Evolutionary conservation across 2,888 invertebrate species (phyloP), one percentile per base, ranked within the genome.

Genomic region (Eilema depressum): DNA sequence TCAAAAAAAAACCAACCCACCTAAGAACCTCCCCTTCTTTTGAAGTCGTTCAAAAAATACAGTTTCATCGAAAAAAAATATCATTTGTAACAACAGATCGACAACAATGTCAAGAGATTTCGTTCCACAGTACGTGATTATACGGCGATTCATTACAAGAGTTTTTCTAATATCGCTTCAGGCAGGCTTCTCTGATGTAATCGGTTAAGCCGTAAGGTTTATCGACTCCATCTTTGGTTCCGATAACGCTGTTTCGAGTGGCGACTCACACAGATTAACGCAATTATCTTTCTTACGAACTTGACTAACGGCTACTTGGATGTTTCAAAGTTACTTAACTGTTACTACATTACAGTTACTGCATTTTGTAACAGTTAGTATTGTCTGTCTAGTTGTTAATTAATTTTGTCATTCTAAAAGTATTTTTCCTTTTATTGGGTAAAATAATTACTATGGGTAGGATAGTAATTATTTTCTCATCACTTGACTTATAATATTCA

Each of bases 241-340:
- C 78, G 86, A 87, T 87, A 84, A 75, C 82, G 78, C 76, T 74
- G 79, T 75, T 83, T 84, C 84, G 83, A 91, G 88, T 86, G 88
- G 87, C 83, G 87, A 88, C 86, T 89, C 84, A 75, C 74, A 82
- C 85, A 89, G 91, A 91, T 92, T 92, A 91, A 88, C 87, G 84
- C 88, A 80, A 90, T 92, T 92, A 92, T 92, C 91, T 88, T 78
- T 75, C 82, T 87, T 85, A 81, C 83, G 81, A 90, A 90, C 88
- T 91, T 89, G 87, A 86, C 86, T 82, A 85, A 86, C 84, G 83
- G 86, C 87, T 89, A 88, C 88, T 91, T 88, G 85, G 85, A 78
- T 83, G 83, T 78, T 85, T 80, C 83, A 78, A 86, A 89, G 85
- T 88, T 83, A 85, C 82, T 88, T 84, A 79, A 80, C 77, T 81